Base-by-base conservation (phyloP, 2,888 invertebrate species). In the Lepas anatifera region DNA sequence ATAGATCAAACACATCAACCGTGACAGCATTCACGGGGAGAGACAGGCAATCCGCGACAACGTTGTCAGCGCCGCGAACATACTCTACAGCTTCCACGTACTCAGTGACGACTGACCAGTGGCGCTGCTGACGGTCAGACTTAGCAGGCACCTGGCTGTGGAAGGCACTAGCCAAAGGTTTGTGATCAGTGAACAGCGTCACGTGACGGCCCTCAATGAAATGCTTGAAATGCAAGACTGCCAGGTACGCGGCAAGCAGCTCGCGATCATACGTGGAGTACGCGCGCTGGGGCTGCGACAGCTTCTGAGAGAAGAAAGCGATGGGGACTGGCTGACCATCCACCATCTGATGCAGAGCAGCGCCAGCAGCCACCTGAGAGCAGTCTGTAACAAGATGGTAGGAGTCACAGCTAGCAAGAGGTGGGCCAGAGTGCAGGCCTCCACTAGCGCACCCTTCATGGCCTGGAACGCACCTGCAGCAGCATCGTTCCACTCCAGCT, bases 201-300 rank as follows among this genome's bases (percentile, higher is more conserved):
- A 32, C 35, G 4, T 25, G 10, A 8, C 35, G 32, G 27, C 69
- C 69, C n/a, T 58, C 37, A 2, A 81, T 52, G 75, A 79, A 76
- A 41, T 78, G 75, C 11, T 77, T 73, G 73, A 80, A 80, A 70
- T 78, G 70, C 4, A 68, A 29, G 27, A 69, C 58, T 0, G 68
- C 68, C 2, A 63, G 25, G 25, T 70, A 70, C 2, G 69, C 63
- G 22, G 70, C 68, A 16, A 69, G 43, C 2, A 68, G 39, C 41
- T 52, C 46, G 16, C 58, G 39, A 70, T 81, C 79, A 71, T 80
- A 81, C 35, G 77, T 63, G 7, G 69, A 64, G 63, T 27, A 69
- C 18, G 11, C 41, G 11, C 50, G 10, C 41, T 70, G 68, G 48
- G 68, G 35, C 11, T 39, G 32, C 1, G 35, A 35, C 39, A 70